A percentile compares a stretch with the other conserved stretches of the same genome.
Conservation (phyloP, 2,888 invertebrate species). For the Suillia variegata region DNA sequence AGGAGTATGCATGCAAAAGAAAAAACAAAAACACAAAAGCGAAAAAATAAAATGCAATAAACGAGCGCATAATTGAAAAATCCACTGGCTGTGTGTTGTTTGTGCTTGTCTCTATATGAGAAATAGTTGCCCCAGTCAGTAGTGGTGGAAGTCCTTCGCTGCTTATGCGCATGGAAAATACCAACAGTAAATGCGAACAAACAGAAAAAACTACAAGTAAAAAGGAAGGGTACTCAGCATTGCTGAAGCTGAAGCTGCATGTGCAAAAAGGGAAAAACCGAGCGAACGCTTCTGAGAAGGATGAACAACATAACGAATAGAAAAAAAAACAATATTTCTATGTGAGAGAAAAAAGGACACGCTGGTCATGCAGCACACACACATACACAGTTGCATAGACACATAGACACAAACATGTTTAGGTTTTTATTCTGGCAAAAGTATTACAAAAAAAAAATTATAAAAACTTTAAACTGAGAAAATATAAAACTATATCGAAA, state of each 20-base stretch:
- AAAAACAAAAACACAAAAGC: no score
- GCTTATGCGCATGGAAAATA: conserved; percentile 52
- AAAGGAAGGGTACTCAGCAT: neutral
- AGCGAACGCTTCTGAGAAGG: conserved; percentile 8
- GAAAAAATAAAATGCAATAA: conserved; percentile 47
- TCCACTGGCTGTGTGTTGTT: conserved; percentile 12
- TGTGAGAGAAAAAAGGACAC: conserved; percentile 14
- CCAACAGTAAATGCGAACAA: conserved; percentile 43
- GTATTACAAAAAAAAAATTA: conserved; percentile 3
- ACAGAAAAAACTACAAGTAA: conserved; percentile 16
- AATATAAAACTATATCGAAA: conserved; percentile 12
- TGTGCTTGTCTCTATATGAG: no score
- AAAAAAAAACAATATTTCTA: neutral
- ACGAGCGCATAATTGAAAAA: conserved; percentile 51
- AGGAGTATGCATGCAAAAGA: conserved; percentile 36
- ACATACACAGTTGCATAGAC: neutral
- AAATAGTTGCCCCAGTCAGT: conserved; percentile 4
- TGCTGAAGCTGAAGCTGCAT: neutral
- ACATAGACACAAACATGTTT: no score
- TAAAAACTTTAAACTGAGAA: conserved; percentile 3
- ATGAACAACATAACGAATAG: conserved; percentile 5
- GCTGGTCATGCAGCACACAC: neutral
- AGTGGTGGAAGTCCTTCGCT: conserved; percentile 34
- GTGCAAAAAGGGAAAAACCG: neutral
- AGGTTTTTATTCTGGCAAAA: neutral